Evolutionary conservation across 2,888 invertebrate genomes (phyloP).

Genomic region (Microctonus aethiopoides): DNA sequence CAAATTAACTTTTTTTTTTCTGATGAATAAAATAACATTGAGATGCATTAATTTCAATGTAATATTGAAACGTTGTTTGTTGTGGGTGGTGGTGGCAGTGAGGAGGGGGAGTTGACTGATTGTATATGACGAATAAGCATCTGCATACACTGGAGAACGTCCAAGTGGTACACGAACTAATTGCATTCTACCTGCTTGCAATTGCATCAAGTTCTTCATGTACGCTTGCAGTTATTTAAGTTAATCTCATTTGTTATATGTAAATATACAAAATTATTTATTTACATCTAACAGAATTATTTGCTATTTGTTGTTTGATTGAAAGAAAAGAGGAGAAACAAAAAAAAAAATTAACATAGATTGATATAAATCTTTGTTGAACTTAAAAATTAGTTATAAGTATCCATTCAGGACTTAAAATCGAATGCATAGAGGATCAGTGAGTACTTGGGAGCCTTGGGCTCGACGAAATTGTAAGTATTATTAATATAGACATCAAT

Average conservation of each 20-base stretch:
- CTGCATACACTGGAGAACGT: slow-evolving; percentile 38
- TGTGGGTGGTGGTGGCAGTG: background rate
- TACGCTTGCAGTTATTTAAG: background rate
- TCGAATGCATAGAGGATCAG: slow-evolving; percentile 59
- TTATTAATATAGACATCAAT: background rate
- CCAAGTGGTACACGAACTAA: slow-evolving; percentile 55
- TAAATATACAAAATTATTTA: too few relatives aligned
- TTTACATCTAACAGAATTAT: too few relatives aligned
- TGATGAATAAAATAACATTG: too few relatives aligned
- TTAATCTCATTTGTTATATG: background rate
- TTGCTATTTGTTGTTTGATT: too few relatives aligned
- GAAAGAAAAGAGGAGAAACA: too few relatives aligned
- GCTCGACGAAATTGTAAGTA: slow-evolving; percentile 61
- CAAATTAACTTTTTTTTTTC: too few relatives aligned
- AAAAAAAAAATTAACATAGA: background rate
- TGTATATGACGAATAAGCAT: slow-evolving; percentile 39
- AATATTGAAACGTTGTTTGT: background rate
- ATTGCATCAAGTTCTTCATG: slow-evolving; percentile 29
- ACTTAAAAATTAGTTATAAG: too few relatives aligned
- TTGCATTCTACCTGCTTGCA: slow-evolving; percentile 58
- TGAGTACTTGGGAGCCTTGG: slow-evolving; percentile 58
- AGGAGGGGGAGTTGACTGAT: slow-evolving; percentile 14
- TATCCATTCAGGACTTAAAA: background rate
- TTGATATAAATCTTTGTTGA: background rate
- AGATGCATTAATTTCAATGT: background rate